phyloP scores from a whole-genome alignment of 2,797 vertebrate genomes.

The Pseudochromis fuscus region DNA sequence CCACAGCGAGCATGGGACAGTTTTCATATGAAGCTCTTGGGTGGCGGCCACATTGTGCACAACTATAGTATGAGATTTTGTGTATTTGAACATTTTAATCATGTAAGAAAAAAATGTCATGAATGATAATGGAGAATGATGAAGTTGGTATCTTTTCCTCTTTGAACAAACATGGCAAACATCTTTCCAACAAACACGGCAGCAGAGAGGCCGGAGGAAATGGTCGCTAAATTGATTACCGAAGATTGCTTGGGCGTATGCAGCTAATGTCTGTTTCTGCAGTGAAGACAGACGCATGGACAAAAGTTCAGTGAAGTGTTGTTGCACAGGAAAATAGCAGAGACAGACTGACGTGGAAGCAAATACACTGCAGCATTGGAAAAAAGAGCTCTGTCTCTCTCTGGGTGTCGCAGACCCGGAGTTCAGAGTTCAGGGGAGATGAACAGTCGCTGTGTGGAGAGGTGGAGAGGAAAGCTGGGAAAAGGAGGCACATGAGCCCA shows the following conservation, averaged over 20 bases:
- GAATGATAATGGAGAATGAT: not conserved
- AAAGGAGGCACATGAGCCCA: not conserved
- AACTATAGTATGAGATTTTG: too few species aligned
- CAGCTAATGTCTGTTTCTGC: slow-evolving; percentile 21
- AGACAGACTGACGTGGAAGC: slow-evolving; percentile 5
- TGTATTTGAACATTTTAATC: slow-evolving; percentile 40
- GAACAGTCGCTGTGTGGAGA: slow-evolving; percentile 1
- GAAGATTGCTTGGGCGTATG: slow-evolving; percentile 21
- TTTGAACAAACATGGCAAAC: too few species aligned
- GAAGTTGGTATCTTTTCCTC: not conserved
- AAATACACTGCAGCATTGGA: not conserved
- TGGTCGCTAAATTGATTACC: slow-evolving; percentile 47
- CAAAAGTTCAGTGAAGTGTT: slow-evolving; percentile 17
- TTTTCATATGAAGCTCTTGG: slow-evolving; percentile 16
- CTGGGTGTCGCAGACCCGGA: not conserved
- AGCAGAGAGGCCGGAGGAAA: slow-evolving; percentile 39
- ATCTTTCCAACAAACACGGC: slow-evolving; percentile 14
- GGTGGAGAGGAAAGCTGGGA: slow-evolving; percentile 25
- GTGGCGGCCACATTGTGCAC: slow-evolving; percentile 32
- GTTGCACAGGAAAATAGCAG: not conserved
- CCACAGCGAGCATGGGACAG: not conserved
- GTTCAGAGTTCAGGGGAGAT: slow-evolving; percentile 9
- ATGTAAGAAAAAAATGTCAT: slow-evolving; percentile 10
- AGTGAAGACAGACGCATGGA: slow-evolving; percentile 4
- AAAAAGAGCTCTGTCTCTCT: too few species aligned